Base-by-base conservation (phyloP, 2,113 vertebrate species). In the Smithornis capensis region DNA sequence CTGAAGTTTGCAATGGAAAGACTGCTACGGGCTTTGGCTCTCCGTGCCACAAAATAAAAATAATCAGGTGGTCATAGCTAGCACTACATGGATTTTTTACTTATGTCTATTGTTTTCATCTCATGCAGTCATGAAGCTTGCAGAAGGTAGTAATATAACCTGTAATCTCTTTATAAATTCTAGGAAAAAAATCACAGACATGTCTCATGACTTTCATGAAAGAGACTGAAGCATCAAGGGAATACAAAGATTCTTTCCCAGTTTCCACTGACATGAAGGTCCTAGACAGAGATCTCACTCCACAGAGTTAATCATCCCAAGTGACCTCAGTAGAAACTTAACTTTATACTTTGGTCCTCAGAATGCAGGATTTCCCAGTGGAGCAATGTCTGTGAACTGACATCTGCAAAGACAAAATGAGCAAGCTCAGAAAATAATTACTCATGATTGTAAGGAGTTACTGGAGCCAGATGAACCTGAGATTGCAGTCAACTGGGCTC, bases 401-500 rank as follows among this genome's bases (percentile, higher is more conserved):
- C n/a, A 37, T 35, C 67, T 57, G 9, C 38, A 76, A 45, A 86
- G 60, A 60, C 2, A 6, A 69, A 93, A 60, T 40, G 69, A 80
- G 49, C 74, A 76, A 62, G 37, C 70, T 82, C 40, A 65, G 28
- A 76, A 71, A 38, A 68, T 85, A 85, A 63, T 80, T 62, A 28
- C 45, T 83, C 6, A 0, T 35, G 62, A 73, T 69, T 0, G 0
- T 19, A 42, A 90, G 55, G 59, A 38, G 25, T 69, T 79, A 16
- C 15, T 73, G 44, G 67, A 90, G 60, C 47, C 71, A 44, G 55
- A 64, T 90, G 88, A 85, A 88, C 50, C 75, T 92, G 75, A 50
- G 42, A 63, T 16, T 92, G 71, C 79, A 62, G 29, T 88, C 70
- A 65, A 0, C 2, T 2, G 7, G 53, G 44, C 22, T 69, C 69